phyloP scores from a whole-genome alignment of 2,888 invertebrate genomes.

The Gerris lacustris region DNA sequence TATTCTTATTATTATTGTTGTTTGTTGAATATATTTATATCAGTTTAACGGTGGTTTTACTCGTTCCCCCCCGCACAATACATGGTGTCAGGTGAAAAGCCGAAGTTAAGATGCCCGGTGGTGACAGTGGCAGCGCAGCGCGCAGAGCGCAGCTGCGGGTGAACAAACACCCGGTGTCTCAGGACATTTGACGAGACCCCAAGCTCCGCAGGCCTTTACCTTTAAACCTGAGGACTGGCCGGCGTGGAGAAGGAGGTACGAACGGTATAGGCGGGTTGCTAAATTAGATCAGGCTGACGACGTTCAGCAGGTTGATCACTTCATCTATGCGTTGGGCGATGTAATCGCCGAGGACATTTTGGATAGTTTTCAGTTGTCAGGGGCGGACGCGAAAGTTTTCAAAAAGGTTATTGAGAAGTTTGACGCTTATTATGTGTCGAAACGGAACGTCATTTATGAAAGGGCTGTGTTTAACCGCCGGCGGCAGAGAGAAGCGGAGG shows the following conservation, averaged over 20 bases:
- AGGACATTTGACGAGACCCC: neutral
- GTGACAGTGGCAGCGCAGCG: neutral
- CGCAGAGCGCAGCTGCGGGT: too few species aligned
- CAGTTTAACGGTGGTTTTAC: too few species aligned
- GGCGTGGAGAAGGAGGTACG: constrained; percentile 4
- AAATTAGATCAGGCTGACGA: neutral
- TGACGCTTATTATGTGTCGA: constrained; percentile 26
- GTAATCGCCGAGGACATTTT: constrained; percentile 16
- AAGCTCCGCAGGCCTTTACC: neutral
- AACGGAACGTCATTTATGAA: constrained; percentile 29
- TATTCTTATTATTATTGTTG: too few species aligned
- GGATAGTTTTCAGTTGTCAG: constrained; percentile 12
- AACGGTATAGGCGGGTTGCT: constrained; percentile 7
- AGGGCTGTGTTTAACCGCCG: constrained; percentile 24
- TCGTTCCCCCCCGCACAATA: neutral
- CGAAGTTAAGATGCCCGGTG: neutral
- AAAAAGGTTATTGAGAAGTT: constrained; percentile 10
- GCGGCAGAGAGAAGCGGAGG: constrained; percentile 11
- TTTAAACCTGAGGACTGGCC: constrained; percentile 8
- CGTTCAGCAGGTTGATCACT: constrained; percentile 14
- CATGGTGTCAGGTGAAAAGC: neutral
- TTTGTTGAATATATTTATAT: too few species aligned
- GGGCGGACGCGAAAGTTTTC: constrained; percentile 9
- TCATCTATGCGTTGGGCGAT: constrained; percentile 13
- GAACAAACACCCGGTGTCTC: neutral